These are phyloP conservation scores for Dendropsophus ebraccatus DNA, from an alignment of 2,113 vertebrate genomes.

Conservation along the genomic window DNA sequence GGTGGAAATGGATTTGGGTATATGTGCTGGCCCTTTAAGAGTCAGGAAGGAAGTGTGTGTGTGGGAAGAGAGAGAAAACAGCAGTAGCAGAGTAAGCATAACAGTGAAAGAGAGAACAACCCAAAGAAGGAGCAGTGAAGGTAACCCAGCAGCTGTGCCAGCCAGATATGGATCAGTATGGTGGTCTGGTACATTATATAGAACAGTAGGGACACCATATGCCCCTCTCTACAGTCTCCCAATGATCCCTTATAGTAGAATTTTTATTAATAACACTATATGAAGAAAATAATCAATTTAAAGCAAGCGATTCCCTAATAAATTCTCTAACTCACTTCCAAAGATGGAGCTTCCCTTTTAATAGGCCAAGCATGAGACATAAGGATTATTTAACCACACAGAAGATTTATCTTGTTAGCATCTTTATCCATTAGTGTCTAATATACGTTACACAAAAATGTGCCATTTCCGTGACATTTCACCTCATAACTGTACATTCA, in stretches of 20 bases:
- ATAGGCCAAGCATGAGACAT: neutral
- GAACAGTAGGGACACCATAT: neutral
- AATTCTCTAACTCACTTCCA: neutral
- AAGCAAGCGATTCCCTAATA: neutral
- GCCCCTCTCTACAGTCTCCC: neutral
- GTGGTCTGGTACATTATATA: neutral
- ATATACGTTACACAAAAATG: conserved; percentile 33
- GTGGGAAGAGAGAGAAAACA: too few relatives aligned
- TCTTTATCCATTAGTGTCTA: conserved; percentile 20
- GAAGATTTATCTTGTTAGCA: neutral
- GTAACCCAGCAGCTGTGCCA: too few relatives aligned
- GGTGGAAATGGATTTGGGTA: too few relatives aligned
- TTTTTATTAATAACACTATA: neutral
- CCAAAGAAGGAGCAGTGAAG: too few relatives aligned
- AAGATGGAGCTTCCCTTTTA: neutral
- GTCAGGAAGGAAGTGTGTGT: too few relatives aligned
- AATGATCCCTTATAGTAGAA: neutral
- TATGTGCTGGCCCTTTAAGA: too few relatives aligned
- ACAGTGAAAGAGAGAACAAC: too few relatives aligned
- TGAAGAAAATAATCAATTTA: neutral
- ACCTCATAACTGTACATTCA: conserved; percentile 51
- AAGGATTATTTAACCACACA: neutral
- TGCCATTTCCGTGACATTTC: conserved; percentile 29
- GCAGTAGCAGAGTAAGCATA: too few relatives aligned
- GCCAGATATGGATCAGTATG: too few relatives aligned